Percentiles rank a stretch among this genome's conserved stretches.
Evolutionary conservation across 2,113 vertebrate species (phyloP).

Genomic region (Macrotis lagotis): DNA sequence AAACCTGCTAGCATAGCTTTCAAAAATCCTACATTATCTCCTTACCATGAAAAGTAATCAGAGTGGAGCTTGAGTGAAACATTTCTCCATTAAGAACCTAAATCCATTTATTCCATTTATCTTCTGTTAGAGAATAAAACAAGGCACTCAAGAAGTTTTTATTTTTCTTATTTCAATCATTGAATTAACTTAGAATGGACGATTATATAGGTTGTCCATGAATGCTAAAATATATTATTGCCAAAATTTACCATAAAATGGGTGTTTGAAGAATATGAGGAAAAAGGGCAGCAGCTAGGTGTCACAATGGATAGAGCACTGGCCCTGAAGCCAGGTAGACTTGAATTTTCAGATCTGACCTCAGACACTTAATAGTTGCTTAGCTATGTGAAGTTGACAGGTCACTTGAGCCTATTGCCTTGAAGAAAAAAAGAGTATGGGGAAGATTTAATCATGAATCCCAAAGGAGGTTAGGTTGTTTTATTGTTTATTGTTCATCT

Average conservation of each 20-base stretch:
- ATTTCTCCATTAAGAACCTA: not conserved
- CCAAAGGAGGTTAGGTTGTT: no score
- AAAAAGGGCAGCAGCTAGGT: not conserved
- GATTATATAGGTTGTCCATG: slow-evolving; percentile 37
- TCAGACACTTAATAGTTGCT: not conserved
- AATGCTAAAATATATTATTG: slow-evolving; percentile 32
- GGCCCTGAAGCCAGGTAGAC: not conserved
- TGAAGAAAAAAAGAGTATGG: no score
- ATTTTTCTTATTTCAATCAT: slow-evolving; percentile 35
- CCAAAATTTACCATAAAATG: slow-evolving; percentile 29
- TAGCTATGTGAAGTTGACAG: no score
- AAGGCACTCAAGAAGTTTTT: slow-evolving; percentile 5
- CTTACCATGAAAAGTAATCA: not conserved
- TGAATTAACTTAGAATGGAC: slow-evolving; percentile 58
- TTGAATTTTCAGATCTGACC: not conserved
- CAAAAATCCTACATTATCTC: not conserved
- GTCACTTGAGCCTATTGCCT: no score
- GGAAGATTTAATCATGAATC: no score
- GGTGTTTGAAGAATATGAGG: not conserved
- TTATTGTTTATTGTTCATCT: no score
- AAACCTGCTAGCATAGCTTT: not conserved
- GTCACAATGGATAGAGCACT: not conserved
- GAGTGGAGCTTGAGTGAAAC: not conserved
- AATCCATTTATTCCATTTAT: not conserved
- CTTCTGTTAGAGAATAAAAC: slow-evolving; percentile 36